A percentile compares a stretch with the other conserved stretches of the same genome.
Evolutionary conservation across 2,797 vertebrate species (phyloP).

Genomic region (Benthosema pterotum): DNA sequence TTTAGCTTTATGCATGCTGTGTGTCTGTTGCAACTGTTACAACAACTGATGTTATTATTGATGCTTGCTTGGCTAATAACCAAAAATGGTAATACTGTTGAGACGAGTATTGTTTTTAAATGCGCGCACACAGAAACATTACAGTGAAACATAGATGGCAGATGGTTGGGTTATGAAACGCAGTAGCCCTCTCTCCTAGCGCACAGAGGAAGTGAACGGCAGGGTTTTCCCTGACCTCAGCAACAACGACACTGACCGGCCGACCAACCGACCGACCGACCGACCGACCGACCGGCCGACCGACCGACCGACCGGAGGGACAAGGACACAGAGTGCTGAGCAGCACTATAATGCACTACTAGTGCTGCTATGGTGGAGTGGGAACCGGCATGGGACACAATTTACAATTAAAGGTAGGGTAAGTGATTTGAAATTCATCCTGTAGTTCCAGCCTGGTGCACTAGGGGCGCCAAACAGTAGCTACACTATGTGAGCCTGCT

Average conservation of each 20-base stretch:
- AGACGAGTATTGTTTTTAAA: too few species aligned
- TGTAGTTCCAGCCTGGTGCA: too few species aligned
- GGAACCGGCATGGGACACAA: conserved; percentile 21
- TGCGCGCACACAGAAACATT: neutral
- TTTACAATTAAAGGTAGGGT: too few species aligned
- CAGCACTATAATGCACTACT: neutral
- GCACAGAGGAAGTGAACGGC: conserved; percentile 32
- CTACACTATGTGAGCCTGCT: too few species aligned
- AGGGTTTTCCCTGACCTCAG: conserved; percentile 45
- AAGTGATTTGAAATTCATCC: too few species aligned
- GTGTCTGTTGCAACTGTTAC: too few species aligned
- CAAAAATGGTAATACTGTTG: too few species aligned
- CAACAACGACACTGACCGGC: too few species aligned
- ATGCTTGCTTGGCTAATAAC: too few species aligned
- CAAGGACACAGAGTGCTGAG: conserved; percentile 56
- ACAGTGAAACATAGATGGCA: conserved; percentile 29
- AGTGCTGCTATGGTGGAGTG: conserved; percentile 20
- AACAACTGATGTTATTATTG: too few species aligned
- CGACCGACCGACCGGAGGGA: conserved; percentile 30
- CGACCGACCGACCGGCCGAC: conserved; percentile 20
- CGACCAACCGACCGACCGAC: conserved; percentile 28
- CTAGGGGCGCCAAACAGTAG: too few species aligned
- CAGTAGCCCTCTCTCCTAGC: neutral
- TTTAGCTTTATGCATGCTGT: too few species aligned
- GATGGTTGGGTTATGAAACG: conserved; percentile 12